Percentiles rank a stretch among this genome's conserved stretches.
Conservation (phyloP, 2,888 invertebrate species). For the Loripinus fragilis region DNA sequence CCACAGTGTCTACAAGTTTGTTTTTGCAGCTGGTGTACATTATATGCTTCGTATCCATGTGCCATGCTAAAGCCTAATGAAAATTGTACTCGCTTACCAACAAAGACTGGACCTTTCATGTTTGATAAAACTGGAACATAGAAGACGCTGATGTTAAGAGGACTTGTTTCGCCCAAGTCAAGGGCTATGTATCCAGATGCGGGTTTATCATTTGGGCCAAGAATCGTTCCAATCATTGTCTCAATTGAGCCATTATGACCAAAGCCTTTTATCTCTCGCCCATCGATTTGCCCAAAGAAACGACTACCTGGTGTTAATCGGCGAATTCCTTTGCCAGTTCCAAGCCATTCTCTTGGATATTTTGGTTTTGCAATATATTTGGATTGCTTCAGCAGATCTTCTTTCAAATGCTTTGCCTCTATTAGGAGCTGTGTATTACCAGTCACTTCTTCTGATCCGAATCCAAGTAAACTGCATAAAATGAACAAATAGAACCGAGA, state of each 20-base stretch:
- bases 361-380: conserved; percentile 52
- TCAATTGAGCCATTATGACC: neutral
- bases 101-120: conserved; percentile 35
- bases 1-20: conserved; percentile 22
- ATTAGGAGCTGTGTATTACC: conserved; percentile 60
- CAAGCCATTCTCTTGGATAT: conserved; percentile 65
- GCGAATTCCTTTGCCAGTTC: conserved; percentile 25
- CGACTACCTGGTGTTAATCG: conserved; percentile 44
- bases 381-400: conserved; percentile 49
- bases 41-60: conserved; percentile 56
- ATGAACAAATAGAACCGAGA: conserved; percentile 65
- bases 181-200: conserved; percentile 46
- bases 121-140: conserved; percentile 45
- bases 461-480: conserved; percentile 60
- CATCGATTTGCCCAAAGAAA: conserved; percentile 44
- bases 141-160: conserved; percentile 37
- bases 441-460: conserved; percentile 36
- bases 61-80: conserved; percentile 50
- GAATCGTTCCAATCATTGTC: conserved; percentile 28
- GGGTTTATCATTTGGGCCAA: conserved; percentile 28
- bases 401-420: conserved; percentile 49
- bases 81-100: conserved; percentile 48
- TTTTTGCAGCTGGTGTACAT: conserved; percentile 33
- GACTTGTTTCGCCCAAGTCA: conserved; percentile 41
- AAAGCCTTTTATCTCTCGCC: conserved; percentile 19